Evolutionary conservation across 2,113 vertebrate genomes (phyloP), one percentile per base, ranked within the genome.

Genomic region (Nettapus auritus): DNA sequence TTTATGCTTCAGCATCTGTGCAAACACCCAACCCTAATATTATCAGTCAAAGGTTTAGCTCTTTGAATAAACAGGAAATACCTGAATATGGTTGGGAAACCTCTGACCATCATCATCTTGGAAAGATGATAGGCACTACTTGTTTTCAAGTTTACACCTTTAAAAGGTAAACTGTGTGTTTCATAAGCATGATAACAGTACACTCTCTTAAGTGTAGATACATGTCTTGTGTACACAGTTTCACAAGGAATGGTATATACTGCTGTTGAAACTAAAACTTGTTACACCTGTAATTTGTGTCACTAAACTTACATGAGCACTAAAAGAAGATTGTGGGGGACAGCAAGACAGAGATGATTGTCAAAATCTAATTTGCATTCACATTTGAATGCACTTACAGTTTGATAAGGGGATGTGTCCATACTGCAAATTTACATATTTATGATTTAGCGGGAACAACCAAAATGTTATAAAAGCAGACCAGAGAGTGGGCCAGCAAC

Each of bases 401-500:
- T 95, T 96, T 85, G 89, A 75, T 88, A 95, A 90, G 96, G 89
- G 75, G 93, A 91, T 94, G 71, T 62, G 87, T 94, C 94, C 95
- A 88, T 92, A 97, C 96, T 91, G 79, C 63, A 96, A 97, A 79
- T 87, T 96, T 88, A 91, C 26, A 31, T 60, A 73, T 68, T 74
- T 77, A 66, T 0, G 21, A 73, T 96, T 97, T 95, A 97, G 95
- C 95, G 96, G 95, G 97, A 92, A 94, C 82, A 98, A 98, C 93
- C 93, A 95, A 97, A 97, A 97, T 40, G 21, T 97, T 91, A 94
- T 92, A 97, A 96, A 96, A 97, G 90, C 94, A 98, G 97, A 98
- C 96, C 97, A 97, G 88, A 97, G 97, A 97, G 97, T 98, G 98
- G 98, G 98, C 98, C 99, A 99, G 98, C 98, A 99, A 98, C 98